Evolutionary conservation across 2,113 vertebrate genomes (phyloP).

Genomic region (Condylura cristata): DNA sequence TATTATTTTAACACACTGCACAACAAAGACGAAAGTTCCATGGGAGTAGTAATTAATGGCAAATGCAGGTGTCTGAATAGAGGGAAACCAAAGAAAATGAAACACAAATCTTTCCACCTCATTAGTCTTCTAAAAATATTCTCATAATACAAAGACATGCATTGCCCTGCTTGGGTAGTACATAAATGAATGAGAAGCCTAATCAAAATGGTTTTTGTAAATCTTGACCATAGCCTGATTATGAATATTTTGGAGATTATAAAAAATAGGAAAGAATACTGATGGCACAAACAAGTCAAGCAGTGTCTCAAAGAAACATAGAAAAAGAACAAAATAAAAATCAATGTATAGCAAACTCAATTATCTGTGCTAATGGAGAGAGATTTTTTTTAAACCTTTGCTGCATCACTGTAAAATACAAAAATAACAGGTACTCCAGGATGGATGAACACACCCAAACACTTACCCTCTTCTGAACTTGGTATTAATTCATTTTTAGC

Average conservation of each 20-base stretch:
- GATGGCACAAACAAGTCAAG: not conserved
- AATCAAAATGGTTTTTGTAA: slow-evolving; percentile 42
- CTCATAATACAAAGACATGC: slow-evolving; percentile 44
- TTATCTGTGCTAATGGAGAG: not conserved
- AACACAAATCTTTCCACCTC: slow-evolving; percentile 60
- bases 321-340: slow-evolving; percentile 44
- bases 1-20: slow-evolving; percentile 54
- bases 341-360: not conserved
- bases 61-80: slow-evolving; percentile 74
- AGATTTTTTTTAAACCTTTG: slow-evolving; percentile 6
- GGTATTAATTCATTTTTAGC: slow-evolving; percentile 46
- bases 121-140: slow-evolving; percentile 75
- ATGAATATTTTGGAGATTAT: slow-evolving; percentile 38
- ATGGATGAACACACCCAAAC: not conserved
- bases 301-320: slow-evolving; percentile 37
- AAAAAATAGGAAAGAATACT: not conserved
- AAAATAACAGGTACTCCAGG: not conserved
- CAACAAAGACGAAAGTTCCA: not conserved
- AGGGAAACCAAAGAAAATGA: slow-evolving; percentile 52
- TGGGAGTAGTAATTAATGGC: slow-evolving; percentile 62
- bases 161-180: not conserved
- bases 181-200: slow-evolving; percentile 58
- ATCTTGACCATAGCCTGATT: slow-evolving; percentile 52
- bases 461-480: not conserved
- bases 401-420: not conserved